Evolutionary conservation across 2,797 vertebrate genomes (phyloP).

Genomic region (Lycodopsis pacificus): DNA sequence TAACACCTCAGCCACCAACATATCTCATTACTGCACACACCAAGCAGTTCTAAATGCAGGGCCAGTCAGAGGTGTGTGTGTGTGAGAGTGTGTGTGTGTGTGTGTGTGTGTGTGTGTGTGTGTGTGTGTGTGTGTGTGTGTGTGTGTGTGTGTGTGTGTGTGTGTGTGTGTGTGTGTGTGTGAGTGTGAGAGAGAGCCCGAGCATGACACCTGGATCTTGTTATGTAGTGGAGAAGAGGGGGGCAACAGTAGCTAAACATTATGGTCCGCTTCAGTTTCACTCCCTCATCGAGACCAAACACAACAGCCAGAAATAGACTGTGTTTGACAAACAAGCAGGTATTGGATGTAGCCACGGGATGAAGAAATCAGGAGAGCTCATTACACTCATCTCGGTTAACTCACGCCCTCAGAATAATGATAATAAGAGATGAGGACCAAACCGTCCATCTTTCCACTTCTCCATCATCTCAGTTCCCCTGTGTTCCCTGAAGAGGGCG

Average conservation of each 20-base stretch:
- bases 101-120: constrained; percentile 20
- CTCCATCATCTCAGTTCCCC: constrained; percentile 18
- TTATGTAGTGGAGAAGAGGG: constrained; percentile 63
- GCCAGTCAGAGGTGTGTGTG: constrained; percentile 17
- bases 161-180: neutral
- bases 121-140: neutral
- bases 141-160: neutral
- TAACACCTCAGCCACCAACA: constrained; percentile 67
- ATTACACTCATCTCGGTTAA: constrained; percentile 22
- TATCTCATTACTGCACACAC: constrained; percentile 63
- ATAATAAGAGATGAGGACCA: constrained; percentile 11
- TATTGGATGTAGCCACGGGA: constrained; percentile 32
- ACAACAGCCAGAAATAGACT: constrained; percentile 45
- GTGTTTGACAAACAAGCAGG: constrained; percentile 16
- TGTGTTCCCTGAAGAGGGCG: constrained; percentile 41
- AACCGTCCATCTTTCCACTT: constrained; percentile 17
- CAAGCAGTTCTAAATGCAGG: constrained; percentile 26
- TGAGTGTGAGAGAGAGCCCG: neutral
- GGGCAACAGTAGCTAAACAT: constrained; percentile 62
- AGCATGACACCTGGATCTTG: constrained; percentile 70
- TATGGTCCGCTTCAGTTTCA: constrained; percentile 61
- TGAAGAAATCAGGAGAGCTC: constrained; percentile 32
- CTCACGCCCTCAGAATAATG: constrained; percentile 17
- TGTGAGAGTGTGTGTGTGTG: neutral
- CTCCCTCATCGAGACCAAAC: constrained; percentile 45